Evolutionary conservation across 2,797 vertebrate species (phyloP).

Genomic region (Pangasius larnaudii): DNA sequence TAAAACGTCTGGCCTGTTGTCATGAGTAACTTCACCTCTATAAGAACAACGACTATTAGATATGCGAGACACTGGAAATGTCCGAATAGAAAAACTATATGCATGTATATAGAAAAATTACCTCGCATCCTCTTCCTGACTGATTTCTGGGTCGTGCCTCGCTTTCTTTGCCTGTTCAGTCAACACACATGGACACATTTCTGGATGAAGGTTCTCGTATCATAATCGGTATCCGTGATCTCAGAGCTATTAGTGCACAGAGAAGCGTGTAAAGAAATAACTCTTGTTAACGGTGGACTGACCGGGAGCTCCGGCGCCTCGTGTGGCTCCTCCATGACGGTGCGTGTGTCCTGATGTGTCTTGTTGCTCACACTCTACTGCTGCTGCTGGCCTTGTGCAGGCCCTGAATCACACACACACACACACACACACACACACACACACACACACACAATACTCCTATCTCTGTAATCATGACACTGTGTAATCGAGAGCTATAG

Average conservation of each 20-base stretch:
- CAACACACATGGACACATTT: slow-evolving; percentile 51
- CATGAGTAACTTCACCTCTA: slow-evolving; percentile 64
- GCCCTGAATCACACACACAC: slow-evolving; percentile 67
- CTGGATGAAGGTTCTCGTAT: background rate
- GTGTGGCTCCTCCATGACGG: slow-evolving; percentile 87
- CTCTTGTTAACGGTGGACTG: slow-evolving; percentile 67
- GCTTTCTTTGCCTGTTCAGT: slow-evolving; percentile 89
- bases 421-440: slow-evolving; percentile 18
- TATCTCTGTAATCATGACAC: background rate
- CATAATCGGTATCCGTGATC: background rate
- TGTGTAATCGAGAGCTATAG: background rate
- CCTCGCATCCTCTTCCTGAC: slow-evolving; percentile 82
- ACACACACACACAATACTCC: background rate
- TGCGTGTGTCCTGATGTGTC: slow-evolving; percentile 12
- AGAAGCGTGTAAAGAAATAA: background rate
- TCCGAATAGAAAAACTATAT: background rate
- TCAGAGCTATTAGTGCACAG: background rate
- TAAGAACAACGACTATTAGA: slow-evolving; percentile 34
- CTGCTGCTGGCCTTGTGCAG: slow-evolving; percentile 57
- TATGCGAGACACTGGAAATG: background rate
- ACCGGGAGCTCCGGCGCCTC: slow-evolving; percentile 88
- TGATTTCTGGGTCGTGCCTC: slow-evolving; percentile 80
- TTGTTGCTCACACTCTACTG: slow-evolving; percentile 60
- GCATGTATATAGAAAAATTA: slow-evolving; percentile 58
- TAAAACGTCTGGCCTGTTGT: slow-evolving; percentile 72